These are phyloP conservation scores for Notamacropus eugenii DNA, from an alignment of 2,797 vertebrate genomes.

Conservation along the genomic window DNA sequence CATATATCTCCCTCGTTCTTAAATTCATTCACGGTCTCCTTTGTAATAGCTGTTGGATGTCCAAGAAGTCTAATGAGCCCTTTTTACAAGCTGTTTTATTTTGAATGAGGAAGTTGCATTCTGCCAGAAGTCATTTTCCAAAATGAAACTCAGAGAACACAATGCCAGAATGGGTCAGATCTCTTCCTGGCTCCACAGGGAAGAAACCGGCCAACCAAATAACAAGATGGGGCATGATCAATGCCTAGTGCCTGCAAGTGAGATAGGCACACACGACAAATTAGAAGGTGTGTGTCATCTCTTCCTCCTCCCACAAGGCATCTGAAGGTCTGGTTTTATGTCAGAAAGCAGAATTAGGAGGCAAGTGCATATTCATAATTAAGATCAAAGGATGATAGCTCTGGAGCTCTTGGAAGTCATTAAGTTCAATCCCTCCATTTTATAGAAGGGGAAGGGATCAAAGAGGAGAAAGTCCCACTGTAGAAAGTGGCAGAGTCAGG, in stretches of 20 bases:
- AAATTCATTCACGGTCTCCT: slow-evolving; percentile 47
- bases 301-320: not conserved
- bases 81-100: slow-evolving; percentile 52
- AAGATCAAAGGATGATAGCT: not conserved
- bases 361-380: not conserved
- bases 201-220: not conserved
- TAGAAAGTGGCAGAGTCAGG: not conserved
- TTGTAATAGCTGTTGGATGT: slow-evolving; percentile 30
- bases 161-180: slow-evolving; percentile 26
- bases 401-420: not conserved
- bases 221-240: not conserved
- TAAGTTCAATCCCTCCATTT: slow-evolving; percentile 7
- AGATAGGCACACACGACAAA: not conserved
- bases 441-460: slow-evolving; percentile 13
- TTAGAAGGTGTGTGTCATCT: rapidly evolving
- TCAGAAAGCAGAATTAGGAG: not conserved
- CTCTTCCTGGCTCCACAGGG: not conserved
- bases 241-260: not conserved
- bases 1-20: slow-evolving; percentile 10
- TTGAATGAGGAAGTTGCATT: slow-evolving; percentile 51
- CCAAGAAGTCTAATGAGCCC: slow-evolving; percentile 33
- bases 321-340: not conserved
- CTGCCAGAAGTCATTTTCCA: slow-evolving; percentile 62
- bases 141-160: slow-evolving; percentile 49
- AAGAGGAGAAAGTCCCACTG: not conserved